These are phyloP conservation scores for Cynopterus sphinx DNA, from an alignment of 2,797 vertebrate species.

Conservation along the genomic window DNA sequence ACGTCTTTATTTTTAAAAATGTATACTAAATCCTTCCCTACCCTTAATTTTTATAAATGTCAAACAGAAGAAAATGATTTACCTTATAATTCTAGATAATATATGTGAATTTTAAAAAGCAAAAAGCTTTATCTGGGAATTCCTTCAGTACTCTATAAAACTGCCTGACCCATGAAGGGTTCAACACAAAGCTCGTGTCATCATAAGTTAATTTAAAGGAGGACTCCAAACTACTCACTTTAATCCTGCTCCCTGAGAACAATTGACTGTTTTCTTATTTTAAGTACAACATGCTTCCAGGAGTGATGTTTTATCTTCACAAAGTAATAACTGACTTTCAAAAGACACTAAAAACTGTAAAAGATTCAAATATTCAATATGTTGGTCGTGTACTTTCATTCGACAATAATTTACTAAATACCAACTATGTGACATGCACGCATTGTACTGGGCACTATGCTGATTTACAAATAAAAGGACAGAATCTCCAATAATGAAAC, in stretches of 20 bases:
- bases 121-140: not conserved
- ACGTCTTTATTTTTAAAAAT: not conserved
- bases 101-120: not conserved
- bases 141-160: not conserved
- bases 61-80: not conserved
- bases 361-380: not conserved
- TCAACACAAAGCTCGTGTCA: not conserved
- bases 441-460: not conserved
- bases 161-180: not conserved
- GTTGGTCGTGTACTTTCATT: not conserved
- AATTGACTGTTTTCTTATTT: not conserved
- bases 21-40: not conserved
- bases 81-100: not conserved
- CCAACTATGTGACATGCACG: not conserved
- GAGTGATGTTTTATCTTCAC: not conserved
- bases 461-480: not conserved
- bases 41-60: not conserved
- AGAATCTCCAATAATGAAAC: not conserved
- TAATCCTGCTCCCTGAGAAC: not conserved
- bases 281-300: not conserved
- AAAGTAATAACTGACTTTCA: not conserved
- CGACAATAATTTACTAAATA: not conserved
- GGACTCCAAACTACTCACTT: not conserved
- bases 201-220: not conserved
- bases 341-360: not conserved